Evolutionary conservation across 2,113 vertebrate species (phyloP), one percentile per base, ranked within the genome.

Genomic region (Lepisosteus oculatus): DNA sequence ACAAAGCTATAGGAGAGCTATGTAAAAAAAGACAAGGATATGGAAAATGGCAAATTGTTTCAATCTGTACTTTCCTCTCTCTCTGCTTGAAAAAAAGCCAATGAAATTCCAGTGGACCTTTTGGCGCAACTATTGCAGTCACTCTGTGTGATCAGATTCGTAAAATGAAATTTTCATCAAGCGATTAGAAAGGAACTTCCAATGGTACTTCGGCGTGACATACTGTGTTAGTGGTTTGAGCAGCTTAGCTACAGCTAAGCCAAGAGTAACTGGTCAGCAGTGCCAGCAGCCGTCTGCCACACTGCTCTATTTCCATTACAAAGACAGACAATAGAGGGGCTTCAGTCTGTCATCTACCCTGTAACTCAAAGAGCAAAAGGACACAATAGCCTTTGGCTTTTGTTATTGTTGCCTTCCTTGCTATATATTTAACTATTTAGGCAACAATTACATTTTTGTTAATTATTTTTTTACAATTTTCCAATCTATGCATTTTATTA

Each of bases 161-260:
- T 78, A 83, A 87, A 86, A 90, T 88, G 87, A 90, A 84, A 92
- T 89, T 86, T 77, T 79, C 29, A 80, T 83, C 81, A 83, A 64
- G 74, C 66, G 85, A 88, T 89, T 83, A 87, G 84, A 74, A 80
- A 81, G 68, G 77, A 77, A 78, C 74, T 74, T 79, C 81, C 80
- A 47, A 0, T 4, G 85, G 79, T 81, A 82, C 69, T 88, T 84
- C 85, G 74, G 29, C 79, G 65, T 7, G 2, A 74, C 73, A 76
- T 81, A 73, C 83, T 81, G 81, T 77, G 80, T 86, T 82, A 84
- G 72, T 74, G 84, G 84, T 76, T 85, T 86, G 83, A 93, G 92
- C 88, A 84, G 93, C 93, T 93, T 93, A 92, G 88, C 85, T 65
- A 68, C 72, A 76, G 85, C 74, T 91, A 92, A 93, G 77, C 82